Evolutionary conservation across 2,888 invertebrate genomes (phyloP).

Genomic region (Pimpla rufipes): DNA sequence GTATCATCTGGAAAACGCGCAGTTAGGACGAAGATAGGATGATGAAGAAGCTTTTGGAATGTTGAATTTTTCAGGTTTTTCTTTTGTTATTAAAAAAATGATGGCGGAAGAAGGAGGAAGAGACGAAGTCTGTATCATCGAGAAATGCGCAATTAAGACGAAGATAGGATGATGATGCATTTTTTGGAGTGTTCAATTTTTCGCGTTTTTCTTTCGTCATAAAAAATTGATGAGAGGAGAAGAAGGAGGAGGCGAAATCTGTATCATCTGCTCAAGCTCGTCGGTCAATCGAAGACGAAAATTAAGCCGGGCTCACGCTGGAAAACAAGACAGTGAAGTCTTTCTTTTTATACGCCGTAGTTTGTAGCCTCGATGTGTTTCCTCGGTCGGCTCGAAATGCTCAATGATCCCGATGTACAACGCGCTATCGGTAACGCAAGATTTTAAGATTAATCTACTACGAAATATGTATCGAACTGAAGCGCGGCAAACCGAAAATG

Average conservation of each 20-base stretch:
- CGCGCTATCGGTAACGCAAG: constrained; percentile 7
- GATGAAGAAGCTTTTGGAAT: no score
- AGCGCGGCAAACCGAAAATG: neutral
- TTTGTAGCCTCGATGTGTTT: constrained; percentile 11
- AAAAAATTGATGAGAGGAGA: neutral
- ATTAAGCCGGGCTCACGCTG: neutral
- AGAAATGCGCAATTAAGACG: neutral
- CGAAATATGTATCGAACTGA: constrained; percentile 10
- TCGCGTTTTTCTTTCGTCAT: neutral
- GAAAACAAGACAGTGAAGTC: neutral
- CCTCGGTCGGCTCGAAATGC: neutral
- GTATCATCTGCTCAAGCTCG: neutral
- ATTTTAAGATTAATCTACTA: constrained; percentile 5
- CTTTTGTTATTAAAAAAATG: no score
- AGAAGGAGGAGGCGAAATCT: constrained; percentile 26
- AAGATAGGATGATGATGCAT: neutral
- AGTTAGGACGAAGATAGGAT: no score
- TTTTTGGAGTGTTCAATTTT: no score
- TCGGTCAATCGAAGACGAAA: neutral
- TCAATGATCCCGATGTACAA: constrained; percentile 22
- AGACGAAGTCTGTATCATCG: no score
- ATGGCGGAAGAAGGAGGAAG: no score
- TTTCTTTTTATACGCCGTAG: constrained; percentile 22
- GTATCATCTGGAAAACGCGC: no score
- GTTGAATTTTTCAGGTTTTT: no score